Conservation (phyloP, 2,797 vertebrate genomes). For the Pelobates cultripes region DNA sequence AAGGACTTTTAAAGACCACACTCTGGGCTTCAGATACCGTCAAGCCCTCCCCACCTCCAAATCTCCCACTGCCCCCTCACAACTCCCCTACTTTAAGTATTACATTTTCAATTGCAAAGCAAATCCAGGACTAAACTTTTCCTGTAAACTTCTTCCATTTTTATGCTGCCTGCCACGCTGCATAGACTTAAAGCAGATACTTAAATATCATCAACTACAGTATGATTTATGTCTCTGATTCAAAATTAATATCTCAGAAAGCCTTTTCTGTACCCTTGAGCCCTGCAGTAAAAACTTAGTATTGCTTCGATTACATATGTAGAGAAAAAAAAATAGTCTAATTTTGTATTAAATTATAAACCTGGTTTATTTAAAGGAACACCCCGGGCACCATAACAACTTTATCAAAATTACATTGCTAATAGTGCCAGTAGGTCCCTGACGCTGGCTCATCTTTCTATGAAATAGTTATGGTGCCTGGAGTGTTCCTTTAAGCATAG, state of each 20-base stretch:
- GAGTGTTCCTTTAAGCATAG: neutral
- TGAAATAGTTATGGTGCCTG: no score
- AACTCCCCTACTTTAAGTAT: no score
- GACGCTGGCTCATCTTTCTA: no score
- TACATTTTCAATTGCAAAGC: neutral
- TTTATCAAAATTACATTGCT: no score
- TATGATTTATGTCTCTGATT: constrained; percentile 1
- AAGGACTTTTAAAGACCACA: no score
- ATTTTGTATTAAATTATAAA: neutral
- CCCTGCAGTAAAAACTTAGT: neutral
- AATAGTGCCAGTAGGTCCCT: no score
- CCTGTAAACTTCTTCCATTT: neutral
- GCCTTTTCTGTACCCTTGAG: neutral
- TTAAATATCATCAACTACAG: neutral
- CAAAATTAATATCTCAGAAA: neutral
- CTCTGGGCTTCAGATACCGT: no score
- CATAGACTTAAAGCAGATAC: neutral
- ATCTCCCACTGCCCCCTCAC: no score
- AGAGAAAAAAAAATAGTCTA: neutral
- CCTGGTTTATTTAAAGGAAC: neutral
- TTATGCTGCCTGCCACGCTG: neutral
- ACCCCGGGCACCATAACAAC: no score
- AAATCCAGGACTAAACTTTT: neutral
- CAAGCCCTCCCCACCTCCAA: no score
- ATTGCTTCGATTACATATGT: constrained; percentile 5